Percentiles rank a stretch among this genome's conserved stretches.
phyloP scores from a whole-genome alignment of 2,113 vertebrate genomes.

The Entosphenus tridentatus region DNA sequence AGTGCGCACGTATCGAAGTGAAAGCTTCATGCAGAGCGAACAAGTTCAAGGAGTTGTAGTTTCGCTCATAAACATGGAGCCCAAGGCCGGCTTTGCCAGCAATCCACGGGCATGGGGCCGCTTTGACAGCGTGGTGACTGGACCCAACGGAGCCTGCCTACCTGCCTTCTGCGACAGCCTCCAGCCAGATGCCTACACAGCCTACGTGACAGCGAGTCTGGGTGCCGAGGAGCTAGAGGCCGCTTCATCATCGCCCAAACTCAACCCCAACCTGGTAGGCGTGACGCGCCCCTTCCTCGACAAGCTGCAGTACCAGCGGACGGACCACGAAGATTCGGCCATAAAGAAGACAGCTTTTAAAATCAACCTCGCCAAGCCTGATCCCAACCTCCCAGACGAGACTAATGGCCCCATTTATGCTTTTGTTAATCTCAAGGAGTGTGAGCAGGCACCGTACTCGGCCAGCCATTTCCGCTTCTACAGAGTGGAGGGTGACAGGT shows the following conservation, averaged over 20 bases:
- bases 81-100: conserved; percentile 45
- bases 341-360: conserved; percentile 69
- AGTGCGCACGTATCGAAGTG: conserved; percentile 68
- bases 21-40: conserved; percentile 52
- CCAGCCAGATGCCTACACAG: conserved; percentile 53
- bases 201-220: conserved; percentile 54
- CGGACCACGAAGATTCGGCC: conserved; percentile 48
- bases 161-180: conserved; percentile 65
- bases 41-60: conserved; percentile 74
- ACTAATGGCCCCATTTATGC: conserved; percentile 64
- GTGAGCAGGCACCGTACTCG: conserved; percentile 41
- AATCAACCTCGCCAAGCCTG: conserved; percentile 66
- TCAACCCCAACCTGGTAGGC: conserved; percentile 40
- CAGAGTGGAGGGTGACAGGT: conserved; percentile 70
- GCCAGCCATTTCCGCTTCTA: conserved; percentile 80
- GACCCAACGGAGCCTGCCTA: conserved; percentile 66
- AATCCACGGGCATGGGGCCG: conserved; percentile 86
- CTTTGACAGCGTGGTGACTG: conserved; percentile 81
- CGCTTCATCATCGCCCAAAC: conserved; percentile 50
- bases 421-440: conserved; percentile 44
- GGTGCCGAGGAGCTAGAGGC: conserved; percentile 82
- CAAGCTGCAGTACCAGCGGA: conserved; percentile 54
- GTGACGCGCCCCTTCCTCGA: conserved; percentile 69
- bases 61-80: conserved; percentile 65
- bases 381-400: conserved; percentile 45